phyloP scores from a whole-genome alignment of 1,140 invertebrate species.

The Drosophila equinoxialis region DNA sequence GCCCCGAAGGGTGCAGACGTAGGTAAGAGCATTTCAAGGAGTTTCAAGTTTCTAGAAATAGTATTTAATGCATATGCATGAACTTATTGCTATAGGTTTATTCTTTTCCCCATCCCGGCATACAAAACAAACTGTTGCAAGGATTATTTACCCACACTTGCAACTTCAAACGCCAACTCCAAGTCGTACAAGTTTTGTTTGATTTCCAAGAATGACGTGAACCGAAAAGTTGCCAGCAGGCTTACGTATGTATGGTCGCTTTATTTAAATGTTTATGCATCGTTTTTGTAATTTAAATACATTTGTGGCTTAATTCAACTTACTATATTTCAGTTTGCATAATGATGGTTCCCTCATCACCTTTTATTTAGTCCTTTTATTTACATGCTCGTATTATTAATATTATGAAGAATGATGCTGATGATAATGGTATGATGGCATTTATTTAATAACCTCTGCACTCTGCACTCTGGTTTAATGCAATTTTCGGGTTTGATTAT shows the following conservation, averaged over 20 bases:
- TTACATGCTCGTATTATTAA: neutral
- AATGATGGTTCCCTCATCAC: neutral
- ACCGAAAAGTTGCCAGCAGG: neutral
- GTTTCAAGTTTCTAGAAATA: slow-evolving; percentile 13
- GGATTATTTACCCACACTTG: neutral
- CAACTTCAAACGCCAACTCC: neutral
- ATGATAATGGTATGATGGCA: slow-evolving; percentile 1
- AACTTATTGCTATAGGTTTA: neutral
- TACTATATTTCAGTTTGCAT: neutral
- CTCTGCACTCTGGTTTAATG: neutral
- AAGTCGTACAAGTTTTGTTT: neutral
- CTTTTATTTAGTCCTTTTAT: neutral
- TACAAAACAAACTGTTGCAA: slow-evolving; percentile 8
- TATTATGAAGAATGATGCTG: neutral
- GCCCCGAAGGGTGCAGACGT: neutral
- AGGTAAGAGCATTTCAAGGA: neutral
- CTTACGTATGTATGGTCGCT: no score
- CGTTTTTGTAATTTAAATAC: neutral
- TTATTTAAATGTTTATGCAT: neutral
- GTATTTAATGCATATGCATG: slow-evolving; percentile 9
- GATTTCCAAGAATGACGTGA: neutral
- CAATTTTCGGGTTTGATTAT: slow-evolving; percentile 33
- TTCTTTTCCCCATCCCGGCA: neutral
- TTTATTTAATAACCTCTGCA: slow-evolving; percentile 8
- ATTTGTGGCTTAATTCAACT: neutral